A percentile compares a stretch with the other conserved stretches of the same genome.
These are phyloP conservation scores for Apis florea DNA, from an alignment of 1,140 invertebrate species.

Conservation along the genomic window DNA sequence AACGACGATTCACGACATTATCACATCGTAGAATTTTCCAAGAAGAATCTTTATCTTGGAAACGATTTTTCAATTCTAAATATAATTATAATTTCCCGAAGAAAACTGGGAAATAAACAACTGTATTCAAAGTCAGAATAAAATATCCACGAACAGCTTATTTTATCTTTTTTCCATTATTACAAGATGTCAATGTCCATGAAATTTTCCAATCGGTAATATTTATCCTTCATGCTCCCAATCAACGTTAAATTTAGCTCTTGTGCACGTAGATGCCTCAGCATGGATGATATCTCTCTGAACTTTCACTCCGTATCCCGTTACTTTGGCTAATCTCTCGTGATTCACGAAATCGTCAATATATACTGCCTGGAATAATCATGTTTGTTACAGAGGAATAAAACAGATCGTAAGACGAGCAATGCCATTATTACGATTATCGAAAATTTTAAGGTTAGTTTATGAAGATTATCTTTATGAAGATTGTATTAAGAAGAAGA, in stretches of 20 bases:
- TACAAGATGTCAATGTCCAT: too few species aligned
- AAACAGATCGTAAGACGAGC: not conserved
- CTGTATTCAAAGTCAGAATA: too few species aligned
- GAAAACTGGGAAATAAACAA: too few species aligned
- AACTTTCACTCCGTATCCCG: constrained; percentile 35
- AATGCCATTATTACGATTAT: not conserved
- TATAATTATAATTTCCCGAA: too few species aligned
- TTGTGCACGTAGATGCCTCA: not conserved
- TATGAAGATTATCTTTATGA: not conserved
- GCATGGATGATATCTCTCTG: not conserved
- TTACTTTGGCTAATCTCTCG: not conserved
- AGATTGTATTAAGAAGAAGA: too few species aligned
- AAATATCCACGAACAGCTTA: too few species aligned
- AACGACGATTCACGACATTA: not conserved
- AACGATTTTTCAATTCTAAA: too few species aligned
- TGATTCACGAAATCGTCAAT: not conserved
- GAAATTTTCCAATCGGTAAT: too few species aligned
- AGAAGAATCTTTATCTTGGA: too few species aligned
- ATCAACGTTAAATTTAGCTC: constrained; percentile 1
- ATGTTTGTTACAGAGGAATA: too few species aligned
- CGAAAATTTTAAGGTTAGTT: not conserved
- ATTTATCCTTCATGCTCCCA: constrained; percentile 29
- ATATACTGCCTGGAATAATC: not conserved
- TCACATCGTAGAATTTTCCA: not conserved
- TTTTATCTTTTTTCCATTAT: too few species aligned